Base-by-base conservation (phyloP, 2,797 vertebrate species). In the Eurystomus glaucurus region DNA sequence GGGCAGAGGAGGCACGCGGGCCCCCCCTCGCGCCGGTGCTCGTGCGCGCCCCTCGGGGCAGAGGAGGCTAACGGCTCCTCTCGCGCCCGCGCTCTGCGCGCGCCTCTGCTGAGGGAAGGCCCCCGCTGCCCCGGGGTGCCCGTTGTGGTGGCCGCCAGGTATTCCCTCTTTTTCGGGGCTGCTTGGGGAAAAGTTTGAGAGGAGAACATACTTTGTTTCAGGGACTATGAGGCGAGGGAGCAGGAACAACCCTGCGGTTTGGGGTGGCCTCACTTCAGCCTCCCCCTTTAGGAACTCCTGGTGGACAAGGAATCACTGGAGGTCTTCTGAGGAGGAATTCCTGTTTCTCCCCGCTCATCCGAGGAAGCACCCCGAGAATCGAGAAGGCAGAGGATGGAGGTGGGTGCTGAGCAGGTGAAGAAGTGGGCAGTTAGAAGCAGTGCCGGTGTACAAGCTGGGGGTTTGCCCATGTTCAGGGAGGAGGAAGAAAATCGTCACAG, bases 331-430 rank as follows among this genome's bases (percentile, higher is more conserved):
- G 52, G 23, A 72, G 18, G 6, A 51, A 51, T 50, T 62, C 4
- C 4, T 4, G 5, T 1, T 14, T n/a, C 4, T 11, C 21, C 6
- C 2, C 1, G 0, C 9, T 17, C 6, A 1, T 29, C 18, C n/a
- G 85, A 66, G 35, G 71, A 68, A 41, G n/a, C 4, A 0, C 12
- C 10, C 2, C 2, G 58, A 48, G 37, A 20, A 54, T 35, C 28
- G 3, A 25, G 9, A 31, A 75, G 39, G 10, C 18, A 0, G 7
- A 25, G 45, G 39, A 22, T 10, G n/a, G 41, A 88, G 88, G 54
- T 72, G 28, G 25, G 70, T 76, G 41, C 41, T 22, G 17, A 29
- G 28, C 23, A 26, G 55, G 54, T 21, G 62, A 46, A 6, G 48
- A 28, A 18, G 21, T 22, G 7, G 3, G 3, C 7, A 5, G 21